phyloP scores from a whole-genome alignment of 2,888 invertebrate species.

The Orthonevra nobilis region DNA sequence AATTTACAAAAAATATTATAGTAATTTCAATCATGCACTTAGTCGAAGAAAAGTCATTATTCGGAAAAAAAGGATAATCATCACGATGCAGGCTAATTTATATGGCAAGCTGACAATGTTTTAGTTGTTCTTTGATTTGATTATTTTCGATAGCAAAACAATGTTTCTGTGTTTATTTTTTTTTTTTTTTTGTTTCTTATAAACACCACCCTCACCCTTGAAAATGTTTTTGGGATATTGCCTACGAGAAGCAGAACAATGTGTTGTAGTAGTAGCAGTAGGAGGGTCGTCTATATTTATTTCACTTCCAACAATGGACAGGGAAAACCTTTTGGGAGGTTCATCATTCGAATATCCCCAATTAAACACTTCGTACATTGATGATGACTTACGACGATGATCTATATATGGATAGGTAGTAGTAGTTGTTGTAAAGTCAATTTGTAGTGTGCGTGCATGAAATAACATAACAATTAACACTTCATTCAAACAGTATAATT shows the following conservation, averaged over 20 bases:
- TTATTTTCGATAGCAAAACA: slow-evolving; percentile 57
- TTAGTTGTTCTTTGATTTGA: slow-evolving; percentile 43
- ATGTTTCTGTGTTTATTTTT: slow-evolving; percentile 37
- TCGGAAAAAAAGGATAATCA: slow-evolving; percentile 15
- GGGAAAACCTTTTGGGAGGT: slow-evolving; percentile 79
- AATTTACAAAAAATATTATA: slow-evolving; percentile 12
- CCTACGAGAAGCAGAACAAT: slow-evolving; percentile 76
- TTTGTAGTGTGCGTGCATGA: slow-evolving; percentile 71
- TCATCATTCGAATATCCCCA: slow-evolving; percentile 82
- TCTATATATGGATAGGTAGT: slow-evolving; percentile 71
- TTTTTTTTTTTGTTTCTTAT: slow-evolving; percentile 15
- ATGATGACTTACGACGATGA: slow-evolving; percentile 84
- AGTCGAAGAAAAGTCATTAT: slow-evolving; percentile 28
- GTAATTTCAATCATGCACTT: slow-evolving; percentile 45
- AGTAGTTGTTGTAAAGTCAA: slow-evolving; percentile 63
- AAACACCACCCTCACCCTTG: slow-evolving; percentile 79
- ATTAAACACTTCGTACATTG: slow-evolving; percentile 88
- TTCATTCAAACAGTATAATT: slow-evolving; percentile 63
- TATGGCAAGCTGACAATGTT: too few relatives aligned
- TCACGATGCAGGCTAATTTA: slow-evolving; percentile 64
- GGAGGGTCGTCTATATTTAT: slow-evolving; percentile 80
- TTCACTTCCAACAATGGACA: slow-evolving; percentile 79
- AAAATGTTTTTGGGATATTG: slow-evolving; percentile 74
- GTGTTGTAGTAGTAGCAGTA: slow-evolving; percentile 68
- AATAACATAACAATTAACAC: slow-evolving; percentile 65